Evolutionary conservation across 2,888 invertebrate genomes (phyloP).

Genomic region (Agrotis segetum): DNA sequence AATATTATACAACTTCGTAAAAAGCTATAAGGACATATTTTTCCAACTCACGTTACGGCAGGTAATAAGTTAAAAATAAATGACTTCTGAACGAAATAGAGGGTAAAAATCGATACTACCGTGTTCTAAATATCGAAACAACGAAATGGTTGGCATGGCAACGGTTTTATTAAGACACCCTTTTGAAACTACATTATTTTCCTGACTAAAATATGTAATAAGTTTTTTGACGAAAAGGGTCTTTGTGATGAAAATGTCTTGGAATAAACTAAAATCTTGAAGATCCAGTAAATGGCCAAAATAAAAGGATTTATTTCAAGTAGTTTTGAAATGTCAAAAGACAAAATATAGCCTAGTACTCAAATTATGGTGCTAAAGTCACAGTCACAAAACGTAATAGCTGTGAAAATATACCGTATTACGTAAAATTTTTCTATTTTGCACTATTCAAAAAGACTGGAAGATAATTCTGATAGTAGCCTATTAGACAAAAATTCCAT

Average conservation of each 20-base stretch:
- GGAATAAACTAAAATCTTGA: too few relatives aligned
- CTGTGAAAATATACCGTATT: too few relatives aligned
- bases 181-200: not conserved
- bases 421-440: too few relatives aligned
- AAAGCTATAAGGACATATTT: not conserved
- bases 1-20: not conserved
- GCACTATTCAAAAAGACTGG: too few relatives aligned
- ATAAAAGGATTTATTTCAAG: too few relatives aligned
- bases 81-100: not conserved
- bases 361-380: too few relatives aligned
- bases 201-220: not conserved
- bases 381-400: too few relatives aligned
- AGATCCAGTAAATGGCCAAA: too few relatives aligned
- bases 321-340: too few relatives aligned
- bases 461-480: too few relatives aligned
- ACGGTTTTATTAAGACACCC: constrained; percentile 17
- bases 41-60: not conserved
- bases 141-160: constrained; percentile 26
- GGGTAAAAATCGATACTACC: constrained; percentile 33
- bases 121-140: constrained; percentile 45
- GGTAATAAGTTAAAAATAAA: constrained; percentile 29
- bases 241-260: not conserved
- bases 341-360: too few relatives aligned
- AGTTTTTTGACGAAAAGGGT: not conserved
- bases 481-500: too few relatives aligned